phyloP scores from a whole-genome alignment of 2,113 vertebrate genomes.

The Gulo gulo region DNA sequence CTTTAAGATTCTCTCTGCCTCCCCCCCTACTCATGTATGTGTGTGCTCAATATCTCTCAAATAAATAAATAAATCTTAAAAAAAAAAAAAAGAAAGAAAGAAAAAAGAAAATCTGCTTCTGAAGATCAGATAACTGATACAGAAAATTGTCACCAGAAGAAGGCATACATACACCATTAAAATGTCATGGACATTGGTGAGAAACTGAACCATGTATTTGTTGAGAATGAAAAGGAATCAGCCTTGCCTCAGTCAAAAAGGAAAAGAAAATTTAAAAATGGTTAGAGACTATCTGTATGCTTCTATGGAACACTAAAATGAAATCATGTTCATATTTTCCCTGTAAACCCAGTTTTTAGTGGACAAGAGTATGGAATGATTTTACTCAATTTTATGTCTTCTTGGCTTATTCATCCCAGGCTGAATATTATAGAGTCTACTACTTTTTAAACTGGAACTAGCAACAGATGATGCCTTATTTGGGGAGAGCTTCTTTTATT shows the following conservation, averaged over 20 bases:
- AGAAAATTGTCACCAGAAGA: neutral
- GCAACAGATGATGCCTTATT: neutral
- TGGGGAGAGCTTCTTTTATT: rapidly evolving
- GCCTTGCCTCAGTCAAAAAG: neutral
- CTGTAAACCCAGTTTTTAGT: neutral
- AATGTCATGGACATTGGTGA: neutral
- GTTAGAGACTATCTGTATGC: neutral
- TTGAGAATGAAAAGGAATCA: neutral
- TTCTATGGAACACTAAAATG: neutral
- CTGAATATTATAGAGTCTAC: neutral
- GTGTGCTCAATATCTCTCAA: neutral
- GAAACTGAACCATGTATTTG: neutral
- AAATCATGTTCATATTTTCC: neutral
- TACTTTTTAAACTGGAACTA: neutral
- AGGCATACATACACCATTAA: neutral
- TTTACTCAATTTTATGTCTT: neutral
- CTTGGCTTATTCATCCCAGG: neutral
- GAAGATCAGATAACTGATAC: neutral
- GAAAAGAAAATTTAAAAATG: neutral
- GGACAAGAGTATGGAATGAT: neutral
- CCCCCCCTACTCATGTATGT: neutral
- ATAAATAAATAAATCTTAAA: neutral
- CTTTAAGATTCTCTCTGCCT: neutral
- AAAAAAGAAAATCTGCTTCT: neutral
- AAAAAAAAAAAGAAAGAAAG: neutral